Evolutionary conservation across 2,113 vertebrate species (phyloP).

Genomic region (Burhinus oedicnemus): DNA sequence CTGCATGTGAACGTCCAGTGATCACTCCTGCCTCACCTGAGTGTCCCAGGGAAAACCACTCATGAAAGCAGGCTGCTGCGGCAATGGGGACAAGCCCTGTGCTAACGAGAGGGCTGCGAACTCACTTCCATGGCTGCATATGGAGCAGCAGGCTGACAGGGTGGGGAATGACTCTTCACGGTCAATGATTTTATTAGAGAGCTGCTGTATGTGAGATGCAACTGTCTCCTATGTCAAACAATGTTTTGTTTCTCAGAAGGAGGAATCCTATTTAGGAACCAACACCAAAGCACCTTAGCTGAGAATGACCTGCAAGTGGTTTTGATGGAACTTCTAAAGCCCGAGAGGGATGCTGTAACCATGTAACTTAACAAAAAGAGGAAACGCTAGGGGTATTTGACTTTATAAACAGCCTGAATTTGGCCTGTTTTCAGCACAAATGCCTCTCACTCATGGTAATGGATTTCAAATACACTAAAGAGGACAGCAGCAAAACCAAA

Average conservation of each 20-base stretch:
- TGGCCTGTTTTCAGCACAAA: constrained; percentile 1
- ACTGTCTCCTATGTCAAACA: not conserved
- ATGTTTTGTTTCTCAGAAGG: not conserved
- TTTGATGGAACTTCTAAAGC: not conserved
- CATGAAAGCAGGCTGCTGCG: fast-evolving
- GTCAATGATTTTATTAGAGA: not conserved
- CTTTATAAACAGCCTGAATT: not conserved
- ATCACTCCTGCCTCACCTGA: not conserved
- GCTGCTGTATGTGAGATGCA: not conserved
- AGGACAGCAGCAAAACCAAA: constrained; percentile 61
- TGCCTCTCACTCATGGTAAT: constrained; percentile 4
- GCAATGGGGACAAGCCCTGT: not conserved
- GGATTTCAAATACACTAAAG: constrained; percentile 58
- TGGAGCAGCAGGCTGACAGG: not conserved
- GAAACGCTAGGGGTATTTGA: not conserved
- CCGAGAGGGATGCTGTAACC: not conserved
- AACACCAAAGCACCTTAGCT: not conserved
- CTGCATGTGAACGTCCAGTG: fast-evolving
- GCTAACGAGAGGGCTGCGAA: not conserved
- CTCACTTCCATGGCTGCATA: not conserved
- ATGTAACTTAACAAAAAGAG: not conserved
- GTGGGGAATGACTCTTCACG: fast-evolving
- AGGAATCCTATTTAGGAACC: not conserved
- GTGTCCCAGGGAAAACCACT: fast-evolving
- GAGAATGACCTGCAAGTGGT: not conserved